These are phyloP conservation scores for Danio kyathit DNA, from an alignment of 2,797 vertebrate species.

Conservation along the genomic window DNA sequence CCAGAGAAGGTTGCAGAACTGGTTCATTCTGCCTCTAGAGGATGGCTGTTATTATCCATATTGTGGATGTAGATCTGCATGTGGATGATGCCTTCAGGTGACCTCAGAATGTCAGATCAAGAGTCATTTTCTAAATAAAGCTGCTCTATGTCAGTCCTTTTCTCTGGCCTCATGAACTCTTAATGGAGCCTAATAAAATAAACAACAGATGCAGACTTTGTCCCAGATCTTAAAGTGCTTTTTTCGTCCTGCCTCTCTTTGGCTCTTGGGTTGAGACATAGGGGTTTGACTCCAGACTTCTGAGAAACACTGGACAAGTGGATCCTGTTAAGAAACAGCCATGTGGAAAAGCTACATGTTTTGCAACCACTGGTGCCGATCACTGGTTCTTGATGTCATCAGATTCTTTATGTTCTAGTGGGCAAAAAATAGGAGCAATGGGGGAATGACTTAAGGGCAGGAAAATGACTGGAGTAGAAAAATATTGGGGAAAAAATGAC, in stretches of 20 bases:
- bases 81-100: background rate
- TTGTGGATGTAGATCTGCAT: background rate
- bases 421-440: constrained; percentile 7
- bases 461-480: background rate
- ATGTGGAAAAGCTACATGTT: constrained; percentile 66
- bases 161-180: constrained; percentile 50
- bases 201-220: constrained; percentile 58
- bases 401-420: constrained; percentile 55
- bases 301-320: constrained; percentile 44
- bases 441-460: background rate
- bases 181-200: constrained; percentile 63
- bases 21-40: background rate
- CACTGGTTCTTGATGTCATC: constrained; percentile 65
- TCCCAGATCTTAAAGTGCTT: constrained; percentile 52
- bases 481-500: background rate
- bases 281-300: constrained; percentile 14
- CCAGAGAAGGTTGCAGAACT: background rate
- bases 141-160: constrained; percentile 1
- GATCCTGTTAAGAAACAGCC: constrained; percentile 60
- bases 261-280: constrained; percentile 34
- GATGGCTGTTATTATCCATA: background rate
- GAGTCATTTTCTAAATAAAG: constrained; percentile 46
- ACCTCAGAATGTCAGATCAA: constrained; percentile 1
- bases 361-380: constrained; percentile 56
- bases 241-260: constrained; percentile 16